phyloP scores from a whole-genome alignment of 2,113 vertebrate species.

The Takifugu bimaculatus region DNA sequence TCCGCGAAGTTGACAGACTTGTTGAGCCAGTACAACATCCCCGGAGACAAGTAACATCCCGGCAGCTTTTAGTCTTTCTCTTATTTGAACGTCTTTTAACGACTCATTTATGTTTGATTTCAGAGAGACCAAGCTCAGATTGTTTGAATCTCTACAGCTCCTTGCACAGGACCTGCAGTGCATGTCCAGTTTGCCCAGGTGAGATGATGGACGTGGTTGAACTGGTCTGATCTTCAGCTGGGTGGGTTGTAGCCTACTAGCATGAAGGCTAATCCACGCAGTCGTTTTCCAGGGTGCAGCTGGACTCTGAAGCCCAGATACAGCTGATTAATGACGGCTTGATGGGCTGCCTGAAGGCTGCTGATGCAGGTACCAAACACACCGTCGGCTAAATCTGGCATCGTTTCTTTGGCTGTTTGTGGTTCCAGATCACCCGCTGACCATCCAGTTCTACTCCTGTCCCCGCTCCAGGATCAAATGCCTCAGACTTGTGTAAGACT shows the following conservation, averaged over 20 bases:
- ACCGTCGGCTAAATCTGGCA: neutral
- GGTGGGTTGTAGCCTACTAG: too few relatives aligned
- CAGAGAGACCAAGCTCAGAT: conserved; percentile 76
- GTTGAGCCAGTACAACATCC: conserved; percentile 73
- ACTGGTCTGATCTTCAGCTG: neutral
- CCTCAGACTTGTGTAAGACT: conserved; percentile 64
- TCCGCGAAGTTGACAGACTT: conserved; percentile 72
- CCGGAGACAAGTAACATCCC: conserved; percentile 74
- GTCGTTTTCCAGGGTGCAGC: conserved; percentile 49
- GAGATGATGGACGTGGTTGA: conserved; percentile 5
- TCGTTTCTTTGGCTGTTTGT: neutral
- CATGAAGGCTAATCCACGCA: neutral
- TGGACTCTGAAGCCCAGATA: conserved; percentile 44
- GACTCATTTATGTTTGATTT: conserved; percentile 1
- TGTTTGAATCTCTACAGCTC: conserved; percentile 72
- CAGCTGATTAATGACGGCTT: conserved; percentile 76
- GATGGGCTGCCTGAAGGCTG: conserved; percentile 71
- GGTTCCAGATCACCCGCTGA: conserved; percentile 71
- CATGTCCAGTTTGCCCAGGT: conserved; percentile 75
- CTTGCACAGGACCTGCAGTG: conserved; percentile 77
- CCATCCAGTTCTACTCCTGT: conserved; percentile 76
- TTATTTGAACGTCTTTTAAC: neutral
- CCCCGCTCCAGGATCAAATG: conserved; percentile 59
- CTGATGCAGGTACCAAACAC: conserved; percentile 60
- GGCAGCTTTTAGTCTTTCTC: neutral